Evolutionary conservation across 2,888 invertebrate species (phyloP).

Genomic region (Anorthoa munda): DNA sequence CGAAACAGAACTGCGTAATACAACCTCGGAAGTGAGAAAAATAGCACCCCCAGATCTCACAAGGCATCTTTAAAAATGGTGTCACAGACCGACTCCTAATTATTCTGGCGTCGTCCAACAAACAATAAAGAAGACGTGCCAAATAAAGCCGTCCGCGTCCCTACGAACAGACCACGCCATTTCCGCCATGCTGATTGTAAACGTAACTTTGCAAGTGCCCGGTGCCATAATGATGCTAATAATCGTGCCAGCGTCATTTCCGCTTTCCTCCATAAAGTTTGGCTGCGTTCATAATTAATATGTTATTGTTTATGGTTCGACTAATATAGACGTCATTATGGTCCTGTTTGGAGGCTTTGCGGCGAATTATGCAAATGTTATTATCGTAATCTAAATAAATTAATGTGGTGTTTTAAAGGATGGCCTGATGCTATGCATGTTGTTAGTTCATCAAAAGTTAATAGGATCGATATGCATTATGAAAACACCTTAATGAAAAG

Average conservation of each 20-base stretch:
- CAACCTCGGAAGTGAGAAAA: not conserved
- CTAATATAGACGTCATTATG: slow-evolving; percentile 32
- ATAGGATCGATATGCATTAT: not conserved
- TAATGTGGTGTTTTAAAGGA: slow-evolving; percentile 8
- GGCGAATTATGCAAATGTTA: slow-evolving; percentile 50
- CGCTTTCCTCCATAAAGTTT: slow-evolving; percentile 52
- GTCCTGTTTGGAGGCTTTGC: slow-evolving; percentile 36
- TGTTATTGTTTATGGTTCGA: slow-evolving; percentile 53
- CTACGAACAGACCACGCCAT: slow-evolving; percentile 63
- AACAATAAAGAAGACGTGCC: slow-evolving; percentile 72
- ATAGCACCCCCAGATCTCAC: not conserved
- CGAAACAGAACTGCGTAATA: not conserved
- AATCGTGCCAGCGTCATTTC: slow-evolving; percentile 64
- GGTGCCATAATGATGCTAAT: slow-evolving; percentile 61
- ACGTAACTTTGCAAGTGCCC: slow-evolving; percentile 62
- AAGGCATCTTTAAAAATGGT: slow-evolving; percentile 39
- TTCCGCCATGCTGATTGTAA: slow-evolving; percentile 66
- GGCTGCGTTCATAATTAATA: slow-evolving; percentile 49
- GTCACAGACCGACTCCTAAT: slow-evolving; percentile 33
- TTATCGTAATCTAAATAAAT: slow-evolving; percentile 22
- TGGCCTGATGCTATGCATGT: not conserved
- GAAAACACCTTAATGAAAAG: not conserved
- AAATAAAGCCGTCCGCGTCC: slow-evolving; percentile 69
- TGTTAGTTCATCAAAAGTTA: not conserved
- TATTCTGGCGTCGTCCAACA: slow-evolving; percentile 57